These are phyloP conservation scores for Alces alces DNA, from an alignment of 2,113 vertebrate genomes.

Conservation along the genomic window DNA sequence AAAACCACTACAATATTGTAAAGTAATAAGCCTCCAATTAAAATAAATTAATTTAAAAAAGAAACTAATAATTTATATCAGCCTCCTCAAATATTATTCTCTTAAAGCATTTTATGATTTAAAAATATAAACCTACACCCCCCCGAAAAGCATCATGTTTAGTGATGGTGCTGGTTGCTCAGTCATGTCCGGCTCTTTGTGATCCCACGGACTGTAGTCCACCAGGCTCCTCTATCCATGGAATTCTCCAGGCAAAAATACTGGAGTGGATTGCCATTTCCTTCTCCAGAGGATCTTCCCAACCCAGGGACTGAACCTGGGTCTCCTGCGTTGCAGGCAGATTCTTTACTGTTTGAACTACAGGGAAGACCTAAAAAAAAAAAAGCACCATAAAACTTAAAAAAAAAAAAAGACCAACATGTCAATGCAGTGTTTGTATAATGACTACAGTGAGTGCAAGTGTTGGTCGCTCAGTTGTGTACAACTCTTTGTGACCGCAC, in stretches of 20 bases:
- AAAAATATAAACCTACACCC: conserved; percentile 18
- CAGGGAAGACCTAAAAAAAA: background rate
- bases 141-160: background rate
- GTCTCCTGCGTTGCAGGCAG: background rate
- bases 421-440: background rate
- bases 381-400: background rate
- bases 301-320: background rate
- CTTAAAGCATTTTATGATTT: conserved; percentile 16
- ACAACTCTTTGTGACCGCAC: background rate
- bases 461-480: background rate
- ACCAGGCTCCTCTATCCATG: background rate
- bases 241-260: background rate
- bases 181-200: background rate
- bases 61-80: background rate
- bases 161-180: background rate
- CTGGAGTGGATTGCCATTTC: background rate
- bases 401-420: background rate
- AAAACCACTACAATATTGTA: background rate
- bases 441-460: background rate
- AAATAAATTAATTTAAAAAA: background rate
- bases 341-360: background rate
- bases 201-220: background rate
- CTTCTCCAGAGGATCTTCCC: background rate
- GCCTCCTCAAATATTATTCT: background rate
- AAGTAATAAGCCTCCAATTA: background rate